Percentiles rank a stretch among this genome's conserved stretches.
Conservation (phyloP, 2,888 invertebrate species). For the Zaprionus obscuricornis region DNA sequence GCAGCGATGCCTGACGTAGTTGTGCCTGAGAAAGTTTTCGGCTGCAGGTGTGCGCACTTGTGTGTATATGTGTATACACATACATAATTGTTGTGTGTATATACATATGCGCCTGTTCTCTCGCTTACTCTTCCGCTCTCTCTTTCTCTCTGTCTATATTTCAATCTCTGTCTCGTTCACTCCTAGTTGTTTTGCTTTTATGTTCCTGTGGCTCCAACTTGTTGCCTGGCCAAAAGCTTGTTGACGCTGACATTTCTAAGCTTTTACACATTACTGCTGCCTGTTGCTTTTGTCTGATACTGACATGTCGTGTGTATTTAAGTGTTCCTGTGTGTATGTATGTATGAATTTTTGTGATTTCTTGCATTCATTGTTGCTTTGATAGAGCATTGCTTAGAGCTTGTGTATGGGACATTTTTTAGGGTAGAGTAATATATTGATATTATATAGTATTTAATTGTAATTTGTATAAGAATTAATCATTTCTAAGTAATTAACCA, state of each 20-base stretch:
- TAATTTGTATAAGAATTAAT: no score
- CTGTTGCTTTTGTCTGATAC: slow-evolving; percentile 48
- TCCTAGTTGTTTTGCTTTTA: slow-evolving; percentile 2
- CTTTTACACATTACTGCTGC: slow-evolving; percentile 45
- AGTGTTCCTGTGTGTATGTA: no score
- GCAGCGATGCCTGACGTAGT: slow-evolving; percentile 31
- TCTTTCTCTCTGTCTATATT: background rate
- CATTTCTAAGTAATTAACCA: no score
- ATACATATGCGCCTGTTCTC: slow-evolving; percentile 1
- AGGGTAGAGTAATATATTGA: no score
- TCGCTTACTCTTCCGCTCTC: slow-evolving; percentile 5
- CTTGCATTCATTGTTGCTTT: no score
- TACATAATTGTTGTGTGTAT: no score
- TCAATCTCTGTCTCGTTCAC: slow-evolving; percentile 14
- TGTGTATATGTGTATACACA: slow-evolving; percentile 2
- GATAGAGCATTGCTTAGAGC: no score
- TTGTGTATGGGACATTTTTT: no score
- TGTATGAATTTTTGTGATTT: no score
- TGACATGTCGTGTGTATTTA: background rate
- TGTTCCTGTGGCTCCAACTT: slow-evolving; percentile 61
- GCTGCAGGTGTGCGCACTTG: slow-evolving; percentile 24
- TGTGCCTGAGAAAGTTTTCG: slow-evolving; percentile 29
- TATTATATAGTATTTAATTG: no score
- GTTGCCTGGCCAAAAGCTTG: slow-evolving; percentile 59
- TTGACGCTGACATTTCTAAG: slow-evolving; percentile 26